Base-by-base conservation (phyloP, 2,888 invertebrate species). In the Leptopterna dolabrata region DNA sequence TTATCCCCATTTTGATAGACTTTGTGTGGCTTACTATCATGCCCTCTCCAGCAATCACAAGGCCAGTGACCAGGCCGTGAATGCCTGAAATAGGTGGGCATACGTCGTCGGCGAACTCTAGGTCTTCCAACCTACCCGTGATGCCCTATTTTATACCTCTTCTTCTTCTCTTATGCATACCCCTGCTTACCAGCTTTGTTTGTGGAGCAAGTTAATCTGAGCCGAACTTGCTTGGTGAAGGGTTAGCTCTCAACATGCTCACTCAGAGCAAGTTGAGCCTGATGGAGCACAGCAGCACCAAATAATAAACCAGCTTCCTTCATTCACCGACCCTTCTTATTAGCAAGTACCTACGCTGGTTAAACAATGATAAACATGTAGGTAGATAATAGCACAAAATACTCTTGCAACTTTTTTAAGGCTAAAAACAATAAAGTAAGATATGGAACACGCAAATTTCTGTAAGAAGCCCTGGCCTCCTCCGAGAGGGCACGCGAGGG, bases 401-500 rank as follows among this genome's bases (percentile, higher is more conserved):
- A 63, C 63, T 63, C 19, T 63, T 63, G 11, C 3, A 63, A 24
- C 63, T 24, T 63, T 63, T 63, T 9, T 24, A 24, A 24, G 9
- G 7, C 24, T 27, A 24, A 63, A 63, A 63, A 63, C 63, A 63
- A 63, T 63, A 7, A 63, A 13, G 63, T 63, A 63, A 24, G 24
- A 24, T 4, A 19, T 24, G 29, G 36, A 73, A 36, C n/a, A 30
- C 81, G 55, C 43, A 47, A 78, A 78, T 45, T 30, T 36, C 81
- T 14, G 30, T 13, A 83, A 83, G 43, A 83, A 83, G 83, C 83
- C 81, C n/a, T n/a, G n/a, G n/a, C n/a, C n/a, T n/a, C n/a, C n/a
- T n/a, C n/a, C n/a, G n/a, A n/a, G n/a, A n/a, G n/a, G n/a, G n/a
- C n/a, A n/a, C n/a, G n/a, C n/a, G n/a, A n/a, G n/a, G n/a, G n/a